Base-by-base conservation (phyloP, 2,888 invertebrate genomes). In the Ectemnius continuus region DNA sequence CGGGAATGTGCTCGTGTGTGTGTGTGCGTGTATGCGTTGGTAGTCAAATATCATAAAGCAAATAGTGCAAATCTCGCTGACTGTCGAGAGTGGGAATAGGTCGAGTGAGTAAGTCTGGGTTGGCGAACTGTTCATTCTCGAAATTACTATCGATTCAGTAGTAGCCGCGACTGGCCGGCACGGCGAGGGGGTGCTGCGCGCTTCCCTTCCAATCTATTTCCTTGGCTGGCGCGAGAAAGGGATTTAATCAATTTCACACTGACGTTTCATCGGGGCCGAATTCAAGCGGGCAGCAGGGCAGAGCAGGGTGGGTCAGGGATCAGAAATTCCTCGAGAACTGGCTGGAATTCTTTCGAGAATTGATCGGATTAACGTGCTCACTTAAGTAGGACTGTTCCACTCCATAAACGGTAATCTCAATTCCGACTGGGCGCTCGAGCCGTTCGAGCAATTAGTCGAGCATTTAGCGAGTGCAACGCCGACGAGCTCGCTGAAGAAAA, bases 41-140 rank as follows among this genome's bases (percentile, higher is more conserved):
- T 47, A 58, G 71, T 62, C 46, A 73, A 67, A 69, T 59, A 73
- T 79, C 70, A 76, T 68, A 76, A 77, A 75, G 61, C 70, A 65
- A 75, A 75, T 64, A 58, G 60, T 16, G 48, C 52, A 18, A 16
- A 57, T 4, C n/a, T n/a, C 2, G 48, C 36, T 62, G 20, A 61
- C 65, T 62, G 61, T 59, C 46, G 14, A 5, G 4, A 5, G 16
- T 16, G 52, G 16, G 14, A 23, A 23, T 23, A 16, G 16, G 8
- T 2, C 52, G 52, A 52, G n/a, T 16, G 16, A 23, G 23, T 23
- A 23, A 23, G 23, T 23, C 23, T 23, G 23, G 23, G 23, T 2
- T 2, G 6, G 16, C 52, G 52, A n/a, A n/a, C n/a, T n/a, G 14
- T 16, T 52, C 16, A 52, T 52, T 16, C 52, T 52, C 52, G n/a